Evolutionary conservation across 2,888 invertebrate species (phyloP), one percentile per base, ranked within the genome.

Genomic region (Cheilosia pagana): DNA sequence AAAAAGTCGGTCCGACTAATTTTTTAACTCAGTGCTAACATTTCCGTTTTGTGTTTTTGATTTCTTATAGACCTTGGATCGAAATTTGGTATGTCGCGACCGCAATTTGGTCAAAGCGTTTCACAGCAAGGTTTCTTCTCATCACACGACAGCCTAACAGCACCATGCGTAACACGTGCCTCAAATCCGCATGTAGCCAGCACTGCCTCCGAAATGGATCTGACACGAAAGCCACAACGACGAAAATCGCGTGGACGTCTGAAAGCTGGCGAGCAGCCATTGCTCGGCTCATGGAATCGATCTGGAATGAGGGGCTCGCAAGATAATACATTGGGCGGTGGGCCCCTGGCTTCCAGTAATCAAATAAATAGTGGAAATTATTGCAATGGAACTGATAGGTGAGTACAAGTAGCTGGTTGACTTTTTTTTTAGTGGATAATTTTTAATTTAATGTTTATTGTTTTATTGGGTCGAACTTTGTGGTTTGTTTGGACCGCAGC

Each of bases 181-280:
- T 91, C 91, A 87, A 93, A 88, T 92, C 90, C 91, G 86, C 93
- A 88, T 91, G 93, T 94, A 88, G 93, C 93, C 89, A 93, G 93
- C 88, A 93, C 94, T 87, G 94, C 94, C 89, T 95, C 95, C 90
- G 95, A 96, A 92, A 93, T 95, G 92, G 96, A 96, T 92, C 93
- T 96, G 88, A 94, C 94, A 88, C 93, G 93, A 90, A 95, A 94
- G 91, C 85, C 85, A 85, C 93, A 94, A 88, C 93, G 93, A 89
- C 93, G 94, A 89, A 94, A 94, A 92, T 94, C 94, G 92, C 90
- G 94, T 92, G 89, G 93, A 92, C 93, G 95, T 89, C 94, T 95
- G 91, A 95, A 95, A 89, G 94, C 95, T 89, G 95, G 95, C 86
- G 96, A 96, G 91, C 95, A 95, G 88, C 95, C 96, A 70, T 93